Conservation (phyloP, 2,797 vertebrate genomes). For the Salarias fasciatus region DNA sequence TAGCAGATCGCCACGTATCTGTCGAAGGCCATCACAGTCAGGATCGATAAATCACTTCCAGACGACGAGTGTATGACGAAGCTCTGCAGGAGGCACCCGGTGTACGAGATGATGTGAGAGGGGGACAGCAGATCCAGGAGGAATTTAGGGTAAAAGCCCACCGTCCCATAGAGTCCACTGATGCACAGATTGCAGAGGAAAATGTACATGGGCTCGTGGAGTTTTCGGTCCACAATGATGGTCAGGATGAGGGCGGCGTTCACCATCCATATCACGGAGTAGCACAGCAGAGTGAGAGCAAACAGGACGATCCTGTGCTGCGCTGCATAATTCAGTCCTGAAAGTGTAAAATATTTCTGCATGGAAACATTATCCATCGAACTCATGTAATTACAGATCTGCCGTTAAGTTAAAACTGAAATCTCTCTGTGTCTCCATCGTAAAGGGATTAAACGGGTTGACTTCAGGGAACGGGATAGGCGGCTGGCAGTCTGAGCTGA, state of each 20-base stretch:
- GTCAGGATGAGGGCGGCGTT: conserved; percentile 34
- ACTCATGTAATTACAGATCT: no score
- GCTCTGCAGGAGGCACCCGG: conserved; percentile 37
- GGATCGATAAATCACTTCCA: conserved; percentile 27
- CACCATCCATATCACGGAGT: conserved; percentile 43
- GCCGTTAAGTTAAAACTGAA: no score
- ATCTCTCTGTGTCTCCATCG: no score
- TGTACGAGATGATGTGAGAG: conserved; percentile 40
- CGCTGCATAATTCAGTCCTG: conserved; percentile 55
- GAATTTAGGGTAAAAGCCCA: conserved; percentile 63
- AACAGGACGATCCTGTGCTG: conserved; percentile 30
- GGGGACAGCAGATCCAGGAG: conserved; percentile 51
- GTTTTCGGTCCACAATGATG: conserved; percentile 31
- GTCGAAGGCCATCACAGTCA: conserved; percentile 59
- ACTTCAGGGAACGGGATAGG: no score
- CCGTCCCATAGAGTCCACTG: conserved; percentile 52
- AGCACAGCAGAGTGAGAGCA: conserved; percentile 45
- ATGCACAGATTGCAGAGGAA: conserved; percentile 62
- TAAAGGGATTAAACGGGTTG: no score
- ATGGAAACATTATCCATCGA: no score
- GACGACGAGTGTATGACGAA: conserved; percentile 35
- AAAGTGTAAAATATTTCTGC: conserved; percentile 20
- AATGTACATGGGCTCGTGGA: conserved; percentile 70
- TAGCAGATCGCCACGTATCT: conserved; percentile 57
- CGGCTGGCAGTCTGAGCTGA: no score